These are phyloP conservation scores for Protobothrops mucrosquamatus DNA, from an alignment of 2,113 vertebrate species.

Conservation along the genomic window DNA sequence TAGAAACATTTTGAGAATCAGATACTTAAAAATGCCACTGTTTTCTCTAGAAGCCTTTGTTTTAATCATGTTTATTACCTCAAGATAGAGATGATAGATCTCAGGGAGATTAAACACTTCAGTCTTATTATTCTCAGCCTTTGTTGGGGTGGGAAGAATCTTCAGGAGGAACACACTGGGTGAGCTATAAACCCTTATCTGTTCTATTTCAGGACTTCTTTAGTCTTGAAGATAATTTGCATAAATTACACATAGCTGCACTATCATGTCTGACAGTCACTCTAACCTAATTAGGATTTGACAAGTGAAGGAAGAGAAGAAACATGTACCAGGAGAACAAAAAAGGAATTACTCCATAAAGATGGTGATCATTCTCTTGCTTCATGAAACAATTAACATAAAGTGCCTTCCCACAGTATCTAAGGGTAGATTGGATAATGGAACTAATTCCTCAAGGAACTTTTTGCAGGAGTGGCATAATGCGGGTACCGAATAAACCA, in stretches of 20 bases:
- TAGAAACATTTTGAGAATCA: not conserved
- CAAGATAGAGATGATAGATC: not conserved
- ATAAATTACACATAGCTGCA: conserved; percentile 34
- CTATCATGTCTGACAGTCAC: conserved; percentile 33
- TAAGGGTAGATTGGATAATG: not conserved
- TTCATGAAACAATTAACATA: not conserved
- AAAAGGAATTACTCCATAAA: fast-evolving
- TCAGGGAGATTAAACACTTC: not conserved
- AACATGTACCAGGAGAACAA: conserved; percentile 14
- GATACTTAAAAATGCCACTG: not conserved
- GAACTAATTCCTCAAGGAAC: not conserved
- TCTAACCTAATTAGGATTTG: conserved; percentile 32
- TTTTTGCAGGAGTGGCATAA: not conserved
- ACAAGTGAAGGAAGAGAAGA: not conserved
- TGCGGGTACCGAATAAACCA: not conserved
- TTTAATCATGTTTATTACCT: conserved; percentile 10
- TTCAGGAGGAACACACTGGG: not conserved
- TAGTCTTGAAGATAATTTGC: conserved; percentile 50
- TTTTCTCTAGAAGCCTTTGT: not conserved
- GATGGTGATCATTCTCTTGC: fast-evolving
- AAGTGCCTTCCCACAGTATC: conserved; percentile 5
- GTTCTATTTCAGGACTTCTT: conserved; percentile 18
- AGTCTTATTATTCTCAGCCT: fast-evolving
- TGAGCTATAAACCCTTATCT: conserved; percentile 31
- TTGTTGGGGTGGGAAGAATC: not conserved